phyloP scores from a whole-genome alignment of 2,888 invertebrate species.

The Zygothrica quintamaculata region DNA sequence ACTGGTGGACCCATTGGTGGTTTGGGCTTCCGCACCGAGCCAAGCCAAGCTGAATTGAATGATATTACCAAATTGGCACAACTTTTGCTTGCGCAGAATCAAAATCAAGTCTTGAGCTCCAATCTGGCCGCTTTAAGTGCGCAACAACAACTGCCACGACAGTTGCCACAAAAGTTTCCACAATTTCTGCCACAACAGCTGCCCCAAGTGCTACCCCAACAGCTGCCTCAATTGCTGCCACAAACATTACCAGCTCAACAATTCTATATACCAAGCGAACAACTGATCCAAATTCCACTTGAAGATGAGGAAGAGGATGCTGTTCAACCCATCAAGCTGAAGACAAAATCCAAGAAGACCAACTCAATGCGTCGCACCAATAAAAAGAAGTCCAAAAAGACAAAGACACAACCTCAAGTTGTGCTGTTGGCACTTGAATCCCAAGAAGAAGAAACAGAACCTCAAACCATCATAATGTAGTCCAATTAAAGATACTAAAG shows the following conservation, averaged over 20 bases:
- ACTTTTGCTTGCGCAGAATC: constrained; percentile 20
- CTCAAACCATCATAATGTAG: background rate
- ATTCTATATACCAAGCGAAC: background rate
- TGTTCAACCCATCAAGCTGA: background rate
- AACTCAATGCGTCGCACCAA: constrained; percentile 25
- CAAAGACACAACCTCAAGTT: constrained; percentile 9
- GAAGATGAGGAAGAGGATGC: background rate
- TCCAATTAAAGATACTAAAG: background rate
- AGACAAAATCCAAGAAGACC: background rate
- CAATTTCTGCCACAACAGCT: no score
- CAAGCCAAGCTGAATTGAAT: constrained; percentile 7
- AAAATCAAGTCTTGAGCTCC: background rate
- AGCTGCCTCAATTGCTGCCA: constrained; percentile 5
- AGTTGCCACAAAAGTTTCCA: background rate
- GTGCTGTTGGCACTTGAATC: constrained; percentile 16
- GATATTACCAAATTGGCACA: constrained; percentile 17
- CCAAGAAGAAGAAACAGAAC: constrained; percentile 3
- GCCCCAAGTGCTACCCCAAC: constrained; percentile 13
- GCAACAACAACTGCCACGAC: background rate
- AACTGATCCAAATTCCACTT: background rate
- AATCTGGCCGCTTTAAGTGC: no score
- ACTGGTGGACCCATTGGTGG: background rate
- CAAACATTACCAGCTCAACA: constrained; percentile 16
- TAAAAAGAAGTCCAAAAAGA: constrained; percentile 37
- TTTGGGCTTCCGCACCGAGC: background rate